Base-by-base conservation (phyloP, 2,113 vertebrate species). In the Dipodomys spectabilis region DNA sequence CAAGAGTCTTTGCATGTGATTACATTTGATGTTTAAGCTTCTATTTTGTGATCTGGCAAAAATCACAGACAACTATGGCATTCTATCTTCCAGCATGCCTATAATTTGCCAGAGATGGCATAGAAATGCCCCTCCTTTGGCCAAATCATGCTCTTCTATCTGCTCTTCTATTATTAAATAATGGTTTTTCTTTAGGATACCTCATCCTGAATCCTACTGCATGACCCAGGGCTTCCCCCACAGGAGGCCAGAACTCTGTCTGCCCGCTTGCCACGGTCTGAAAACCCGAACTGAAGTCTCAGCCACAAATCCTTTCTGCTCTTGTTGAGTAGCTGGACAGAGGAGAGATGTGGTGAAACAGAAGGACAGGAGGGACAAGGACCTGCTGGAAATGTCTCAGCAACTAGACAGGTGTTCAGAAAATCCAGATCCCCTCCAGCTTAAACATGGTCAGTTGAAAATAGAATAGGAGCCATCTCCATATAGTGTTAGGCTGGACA, bases 1-100 rank as follows among this genome's bases (percentile, higher is more conserved):
- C 13, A n/a, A 5, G 20, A 64, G n/a, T 78, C 30, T 60, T 44
- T 74, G 64, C 30, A 53, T 1, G 1, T 0, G 67, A 82, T 19
- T 10, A 64, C 19, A 20, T 57, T 13, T 86, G 10, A 6, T 28
- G 7, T 27, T 57, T 64, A 22, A 22, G 2, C 23, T 88, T 68
- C 60, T 81, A 44, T 82, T 89, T 84, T 71, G 49, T 68, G 45
- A 91, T 79, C 78, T 92, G 84, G 57, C 78, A 86, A 93, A 57
- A 57, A 69, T 57, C 12, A 9, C 80, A 64, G 53, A 11, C n/a
- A 73, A 89, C 35, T 44, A 13, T 3, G 64, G 23, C 2, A 1
- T 69, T 91, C 64, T 62, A n/a, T 57, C 73, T 72, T 23, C 65
- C 4, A 69, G 23, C 22, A 11, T 13, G 28, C 53, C 18, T 80